Evolutionary conservation across 1,140 invertebrate species (phyloP).

Genomic region (Wiebesia pumilae): DNA sequence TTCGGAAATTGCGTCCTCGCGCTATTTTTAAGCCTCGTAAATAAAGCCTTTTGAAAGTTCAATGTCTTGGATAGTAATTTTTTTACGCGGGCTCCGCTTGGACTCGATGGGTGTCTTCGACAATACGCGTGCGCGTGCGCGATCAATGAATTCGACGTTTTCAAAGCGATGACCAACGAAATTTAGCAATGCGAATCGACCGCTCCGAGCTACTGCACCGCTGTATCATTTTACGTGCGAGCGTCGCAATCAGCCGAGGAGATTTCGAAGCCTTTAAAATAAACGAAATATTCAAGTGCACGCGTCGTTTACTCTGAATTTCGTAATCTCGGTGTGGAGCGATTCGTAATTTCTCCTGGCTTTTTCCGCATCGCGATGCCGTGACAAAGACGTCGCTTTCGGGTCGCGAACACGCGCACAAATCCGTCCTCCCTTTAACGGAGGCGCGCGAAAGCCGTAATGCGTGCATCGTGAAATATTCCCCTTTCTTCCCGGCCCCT

Average conservation of each 20-base stretch:
- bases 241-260: too few species aligned
- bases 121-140: too few species aligned
- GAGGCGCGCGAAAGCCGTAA: neutral
- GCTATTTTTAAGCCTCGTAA: too few species aligned
- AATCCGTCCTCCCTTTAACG: neutral
- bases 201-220: neutral
- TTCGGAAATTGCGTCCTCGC: neutral
- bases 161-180: neutral
- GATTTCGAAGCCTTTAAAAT: neutral
- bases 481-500: neutral
- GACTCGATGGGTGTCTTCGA: too few species aligned
- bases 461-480: neutral
- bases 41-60: neutral
- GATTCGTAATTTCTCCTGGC: neutral
- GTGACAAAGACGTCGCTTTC: neutral
- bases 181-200: neutral
- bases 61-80: neutral
- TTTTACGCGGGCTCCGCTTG: too few species aligned
- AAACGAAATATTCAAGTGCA: neutral
- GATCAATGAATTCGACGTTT: neutral
- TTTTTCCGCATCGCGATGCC: conserved; percentile 20
- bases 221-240: neutral
- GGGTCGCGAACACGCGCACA: neutral
- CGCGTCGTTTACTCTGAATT: neutral
- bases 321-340: too few species aligned